phyloP scores from a whole-genome alignment of 2,888 invertebrate genomes.

The Calliphora vomitoria region DNA sequence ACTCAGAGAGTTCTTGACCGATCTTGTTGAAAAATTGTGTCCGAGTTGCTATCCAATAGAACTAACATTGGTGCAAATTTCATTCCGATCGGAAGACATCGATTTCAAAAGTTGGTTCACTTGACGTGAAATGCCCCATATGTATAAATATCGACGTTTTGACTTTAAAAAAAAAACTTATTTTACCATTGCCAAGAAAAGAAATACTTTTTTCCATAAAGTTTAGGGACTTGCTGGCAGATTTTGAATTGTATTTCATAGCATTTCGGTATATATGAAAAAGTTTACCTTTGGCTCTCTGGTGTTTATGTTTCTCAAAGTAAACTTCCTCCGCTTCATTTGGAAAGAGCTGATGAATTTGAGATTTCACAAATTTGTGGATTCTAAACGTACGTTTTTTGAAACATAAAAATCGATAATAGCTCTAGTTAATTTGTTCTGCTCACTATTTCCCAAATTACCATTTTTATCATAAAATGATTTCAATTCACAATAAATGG shows the following conservation, averaged over 20 bases:
- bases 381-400: conserved; percentile 15
- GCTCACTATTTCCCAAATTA: background rate
- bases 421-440: background rate
- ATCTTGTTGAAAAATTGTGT: too few relatives aligned
- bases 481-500: conserved; percentile 1
- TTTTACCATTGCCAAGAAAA: background rate
- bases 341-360: conserved; percentile 11
- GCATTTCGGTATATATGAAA: background rate
- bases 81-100: too few relatives aligned
- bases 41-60: too few relatives aligned
- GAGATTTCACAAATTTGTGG: background rate
- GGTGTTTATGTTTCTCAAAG: conserved; percentile 7
- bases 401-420: conserved; percentile 14
- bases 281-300: background rate
- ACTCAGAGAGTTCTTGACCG: too few relatives aligned
- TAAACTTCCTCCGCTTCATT: background rate
- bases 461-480: background rate
- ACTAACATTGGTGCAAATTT: too few relatives aligned
- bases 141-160: too few relatives aligned
- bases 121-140: too few relatives aligned
- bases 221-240: background rate
- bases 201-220: background rate
- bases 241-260: background rate
- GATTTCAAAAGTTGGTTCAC: too few relatives aligned
- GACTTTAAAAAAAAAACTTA: background rate